Base-by-base conservation (phyloP, 2,888 invertebrate species). In the Drosophila neoperkinsi region DNA sequence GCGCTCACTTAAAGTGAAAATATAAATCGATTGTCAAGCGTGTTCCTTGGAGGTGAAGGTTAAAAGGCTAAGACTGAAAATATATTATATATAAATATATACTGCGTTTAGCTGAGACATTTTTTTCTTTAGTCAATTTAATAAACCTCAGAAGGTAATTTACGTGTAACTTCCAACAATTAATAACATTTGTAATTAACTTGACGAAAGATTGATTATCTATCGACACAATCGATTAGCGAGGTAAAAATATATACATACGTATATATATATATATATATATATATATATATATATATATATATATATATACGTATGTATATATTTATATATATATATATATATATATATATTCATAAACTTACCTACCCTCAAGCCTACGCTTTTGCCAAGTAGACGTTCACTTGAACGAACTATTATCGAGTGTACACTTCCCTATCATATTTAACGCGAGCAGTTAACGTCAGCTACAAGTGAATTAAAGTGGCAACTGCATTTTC, bases 391-490 rank as follows among this genome's bases (percentile, higher is more conserved):
- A 28, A 10, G 18, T 4, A 5, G 28, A 28, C 28, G 7, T 49
- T 16, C 21, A 25, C 4, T 49, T 28, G 4, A 28, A 28, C 16
- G 13, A 9, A 9, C 9, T 16, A 16, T 28, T 49, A 49, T 49
- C 25, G 2, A 28, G 16, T 49, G 25, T 28, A 28, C 3, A 50
- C n/a, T 38, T 55, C 16, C 30, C 5, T 11, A 1, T 51, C 13
- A n/a, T 11, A 51, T n/a, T 36, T 30, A 30, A 30, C 4, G 16
- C 6, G 31, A 5, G 21, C 1, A 18, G 21, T 25, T 34, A 18
- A 34, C 34, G 36, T 21, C 2, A 41, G n/a, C 3, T 36, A 16
- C 9, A 11, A 57, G n/a, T 51, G 43, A 30, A 67, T 67, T 31
- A 52, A 59, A 36, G 7, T 41, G 41, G 1, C 21, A 41, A 36